Base-by-base conservation (phyloP, 2,113 vertebrate species). In the Toxotes chatareus region DNA sequence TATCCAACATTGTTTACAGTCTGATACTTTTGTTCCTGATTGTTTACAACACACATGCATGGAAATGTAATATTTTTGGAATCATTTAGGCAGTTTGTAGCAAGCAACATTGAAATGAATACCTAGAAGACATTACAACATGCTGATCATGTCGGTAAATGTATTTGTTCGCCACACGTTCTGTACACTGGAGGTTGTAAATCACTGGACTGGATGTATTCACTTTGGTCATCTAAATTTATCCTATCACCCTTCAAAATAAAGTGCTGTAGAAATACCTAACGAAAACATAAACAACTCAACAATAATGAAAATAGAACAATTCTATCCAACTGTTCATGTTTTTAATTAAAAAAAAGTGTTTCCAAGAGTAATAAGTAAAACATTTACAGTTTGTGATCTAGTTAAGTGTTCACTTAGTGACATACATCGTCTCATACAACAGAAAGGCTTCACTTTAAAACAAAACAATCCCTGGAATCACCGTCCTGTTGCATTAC, bases 361-460 rank as follows among this genome's bases (percentile, higher is more conserved):
- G 93, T 94, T 94, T 93, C 87, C 81, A 94, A 82, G 91, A 93
- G 91, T 96, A 95, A 94, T 91, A 94, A 90, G 88, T 93, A 93
- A 92, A 93, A 92, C 79, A 94, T 94, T 89, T 92, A 94, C 94
- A 95, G 92, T 93, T 94, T 64, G 93, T 95, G 94, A 93, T 94
- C 89, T 92, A 91, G 83, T 90, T 92, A 92, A 93, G 88, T 86
- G 88, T 93, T 93, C 91, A 95, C 91, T 91, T 94, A 82, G 90
- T 94, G 92, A 93, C 88, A 91, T 93, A 93, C 89, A 92, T 93
- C 79, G 82, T 92, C 91, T 94, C 89, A 88, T 91, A 91, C 91
- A 93, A 94, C 91, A 90, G 91, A 92, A 92, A 92, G 88, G 89
- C 91, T 93, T 94, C 87, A 92, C 87, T 90, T 89, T 70, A 79